Percentiles rank a stretch among this genome's conserved stretches.
Conservation (phyloP, 2,797 vertebrate genomes). For the Phoebastria nigripes region DNA sequence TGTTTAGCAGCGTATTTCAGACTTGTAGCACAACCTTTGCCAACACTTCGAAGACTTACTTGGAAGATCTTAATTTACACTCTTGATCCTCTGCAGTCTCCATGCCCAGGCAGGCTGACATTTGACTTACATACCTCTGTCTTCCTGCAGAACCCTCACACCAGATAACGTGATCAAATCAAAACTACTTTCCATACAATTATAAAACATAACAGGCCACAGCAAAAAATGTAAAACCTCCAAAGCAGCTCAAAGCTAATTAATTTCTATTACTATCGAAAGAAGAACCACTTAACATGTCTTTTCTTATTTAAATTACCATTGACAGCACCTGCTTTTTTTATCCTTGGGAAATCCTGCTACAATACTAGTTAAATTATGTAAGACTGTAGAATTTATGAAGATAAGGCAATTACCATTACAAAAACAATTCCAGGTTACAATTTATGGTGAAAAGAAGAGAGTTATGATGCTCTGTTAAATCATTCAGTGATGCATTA, state of each 20-base stretch:
- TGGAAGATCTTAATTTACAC: neutral
- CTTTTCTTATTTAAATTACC: conserved; percentile 81
- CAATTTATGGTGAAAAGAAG: conserved; percentile 70
- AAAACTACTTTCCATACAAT: conserved; percentile 70
- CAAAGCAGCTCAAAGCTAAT: conserved; percentile 75
- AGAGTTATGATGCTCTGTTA: conserved; percentile 70
- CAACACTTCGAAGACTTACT: neutral
- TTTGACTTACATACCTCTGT: conserved; percentile 31
- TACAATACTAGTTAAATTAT: conserved; percentile 75
- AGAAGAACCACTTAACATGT: conserved; percentile 75
- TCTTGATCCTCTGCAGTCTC: neutral
- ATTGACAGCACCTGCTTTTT: conserved; percentile 74
- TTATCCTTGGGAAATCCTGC: conserved; percentile 76
- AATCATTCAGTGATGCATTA: conserved; percentile 64
- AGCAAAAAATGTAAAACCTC: conserved; percentile 62
- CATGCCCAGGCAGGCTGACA: neutral
- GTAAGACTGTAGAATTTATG: conserved; percentile 74
- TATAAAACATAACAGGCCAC: conserved; percentile 67
- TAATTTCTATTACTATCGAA: conserved; percentile 77
- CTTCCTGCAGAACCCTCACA: conserved; percentile 62
- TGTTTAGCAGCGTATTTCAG: neutral
- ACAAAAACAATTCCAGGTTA: conserved; percentile 73
- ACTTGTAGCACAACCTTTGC: neutral
- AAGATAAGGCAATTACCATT: conserved; percentile 78
- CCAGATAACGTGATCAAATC: conserved; percentile 65